Evolutionary conservation across 2,888 invertebrate species (phyloP).

Genomic region (Hydrotaea diabolus): DNA sequence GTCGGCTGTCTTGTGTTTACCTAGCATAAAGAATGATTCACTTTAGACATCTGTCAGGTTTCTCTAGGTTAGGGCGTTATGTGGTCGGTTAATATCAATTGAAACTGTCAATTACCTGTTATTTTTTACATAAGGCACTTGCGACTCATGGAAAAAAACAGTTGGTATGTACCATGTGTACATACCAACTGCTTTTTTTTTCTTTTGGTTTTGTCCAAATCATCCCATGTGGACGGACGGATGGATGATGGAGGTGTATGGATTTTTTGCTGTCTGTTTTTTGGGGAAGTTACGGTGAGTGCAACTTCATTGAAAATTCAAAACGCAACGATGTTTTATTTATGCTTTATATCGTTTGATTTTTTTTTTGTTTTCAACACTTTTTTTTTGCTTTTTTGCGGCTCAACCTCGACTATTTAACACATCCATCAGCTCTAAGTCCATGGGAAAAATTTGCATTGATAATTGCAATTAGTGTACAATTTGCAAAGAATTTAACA

Average conservation of each 20-base stretch:
- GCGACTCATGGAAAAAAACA: slow-evolving; percentile 1
- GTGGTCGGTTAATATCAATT: neutral
- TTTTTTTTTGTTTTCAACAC: neutral
- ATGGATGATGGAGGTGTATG: neutral
- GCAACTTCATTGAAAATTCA: neutral
- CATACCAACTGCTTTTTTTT: neutral
- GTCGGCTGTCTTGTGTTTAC: too few species aligned
- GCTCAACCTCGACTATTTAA: slow-evolving; percentile 25
- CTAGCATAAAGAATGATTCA: too few species aligned
- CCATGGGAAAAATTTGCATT: slow-evolving; percentile 50
- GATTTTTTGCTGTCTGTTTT: neutral
- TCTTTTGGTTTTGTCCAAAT: neutral
- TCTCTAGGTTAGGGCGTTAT: neutral
- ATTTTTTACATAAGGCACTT: slow-evolving; percentile 57
- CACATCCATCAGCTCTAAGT: slow-evolving; percentile 39
- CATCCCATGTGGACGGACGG: neutral
- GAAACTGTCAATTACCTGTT: neutral
- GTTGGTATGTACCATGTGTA: neutral
- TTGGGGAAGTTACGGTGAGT: neutral
- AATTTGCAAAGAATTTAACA: slow-evolving; percentile 37
- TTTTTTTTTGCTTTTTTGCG: slow-evolving; percentile 6
- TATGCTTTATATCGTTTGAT: slow-evolving; percentile 1
- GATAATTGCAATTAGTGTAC: slow-evolving; percentile 31
- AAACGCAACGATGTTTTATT: slow-evolving; percentile 3
- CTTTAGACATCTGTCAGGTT: too few species aligned